phyloP scores from a whole-genome alignment of 2,888 invertebrate species.

The Amphipyra berbera region DNA sequence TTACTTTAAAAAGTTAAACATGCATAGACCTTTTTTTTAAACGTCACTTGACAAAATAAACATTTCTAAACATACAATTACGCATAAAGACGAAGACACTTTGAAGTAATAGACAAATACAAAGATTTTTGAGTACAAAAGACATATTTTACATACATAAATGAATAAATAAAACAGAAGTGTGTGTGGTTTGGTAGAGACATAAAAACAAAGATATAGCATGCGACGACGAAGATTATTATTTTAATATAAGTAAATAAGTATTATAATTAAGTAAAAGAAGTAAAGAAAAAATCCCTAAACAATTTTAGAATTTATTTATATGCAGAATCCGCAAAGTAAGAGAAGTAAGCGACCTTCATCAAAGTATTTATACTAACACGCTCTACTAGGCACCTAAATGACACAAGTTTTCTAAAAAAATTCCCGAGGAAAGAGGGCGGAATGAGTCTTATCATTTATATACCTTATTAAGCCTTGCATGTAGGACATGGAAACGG shows the following conservation, averaged over 20 bases:
- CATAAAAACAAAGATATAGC: slow-evolving; percentile 25
- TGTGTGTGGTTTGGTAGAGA: slow-evolving; percentile 20
- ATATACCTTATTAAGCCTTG: no score
- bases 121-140: slow-evolving; percentile 1
- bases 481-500: no score
- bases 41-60: slow-evolving; percentile 6
- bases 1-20: slow-evolving; percentile 3
- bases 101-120: slow-evolving; percentile 5
- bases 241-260: neutral
- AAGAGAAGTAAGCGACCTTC: no score
- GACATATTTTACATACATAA: slow-evolving; percentile 25
- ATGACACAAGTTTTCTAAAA: no score
- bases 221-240: slow-evolving; percentile 18
- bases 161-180: slow-evolving; percentile 13
- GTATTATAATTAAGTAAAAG: neutral
- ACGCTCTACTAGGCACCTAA: no score
- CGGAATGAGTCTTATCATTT: no score
- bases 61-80: slow-evolving; percentile 20
- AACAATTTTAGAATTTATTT: no score
- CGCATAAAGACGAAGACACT: slow-evolving; percentile 18
- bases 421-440: no score
- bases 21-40: slow-evolving; percentile 43
- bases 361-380: no score
- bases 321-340: no score
- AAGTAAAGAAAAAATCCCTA: neutral